Evolutionary conservation across 2,113 vertebrate genomes (phyloP), one percentile per base, ranked within the genome.

Genomic region (Indicator indicator): DNA sequence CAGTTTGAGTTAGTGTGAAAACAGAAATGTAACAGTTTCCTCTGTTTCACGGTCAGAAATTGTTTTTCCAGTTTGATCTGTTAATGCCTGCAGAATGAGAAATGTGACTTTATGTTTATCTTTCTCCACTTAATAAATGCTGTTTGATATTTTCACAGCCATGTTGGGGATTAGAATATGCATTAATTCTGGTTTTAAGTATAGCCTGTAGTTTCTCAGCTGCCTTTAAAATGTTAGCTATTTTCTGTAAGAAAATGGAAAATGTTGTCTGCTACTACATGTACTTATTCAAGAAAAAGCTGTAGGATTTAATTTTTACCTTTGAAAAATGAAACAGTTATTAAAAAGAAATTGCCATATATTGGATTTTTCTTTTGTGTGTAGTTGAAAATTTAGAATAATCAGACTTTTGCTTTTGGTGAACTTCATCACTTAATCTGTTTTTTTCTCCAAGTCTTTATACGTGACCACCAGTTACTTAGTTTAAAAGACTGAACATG

Each of bases 141-240:
- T 83, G 64, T 71, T 95, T 89, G 62, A 77, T 88, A 88, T 91
- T 89, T 93, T 86, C 79, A 92, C 92, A 94, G 74, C 14, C 33
- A 59, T 30, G 12, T 28, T 80, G 52, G 26, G 32, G 14, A 87
- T 78, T 92, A 83, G 18, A 40, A 88, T 71, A 92, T 77, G 6
- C 60, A 83, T 91, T 87, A 92, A 85, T 87, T 83, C 71, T 73
- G 8, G 16, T 83, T 89, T 90, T 92, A 77, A 92, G 92, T 60
- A 64, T 68, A 85, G 76, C 64, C 60, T 67, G 78, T 40, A 88
- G 69, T 44, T 83, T 40, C 83, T 85, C 54, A 81, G 36, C 16
- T 75, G 27, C 40, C 63, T 88, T 70, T 70, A 92, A 92, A 92
- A 59, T 9, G 2, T 38, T 72, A 64, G 20, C 30, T 89, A 8